Conservation (phyloP, 2,113 vertebrate genomes). For the Semnopithecus entellus region DNA sequence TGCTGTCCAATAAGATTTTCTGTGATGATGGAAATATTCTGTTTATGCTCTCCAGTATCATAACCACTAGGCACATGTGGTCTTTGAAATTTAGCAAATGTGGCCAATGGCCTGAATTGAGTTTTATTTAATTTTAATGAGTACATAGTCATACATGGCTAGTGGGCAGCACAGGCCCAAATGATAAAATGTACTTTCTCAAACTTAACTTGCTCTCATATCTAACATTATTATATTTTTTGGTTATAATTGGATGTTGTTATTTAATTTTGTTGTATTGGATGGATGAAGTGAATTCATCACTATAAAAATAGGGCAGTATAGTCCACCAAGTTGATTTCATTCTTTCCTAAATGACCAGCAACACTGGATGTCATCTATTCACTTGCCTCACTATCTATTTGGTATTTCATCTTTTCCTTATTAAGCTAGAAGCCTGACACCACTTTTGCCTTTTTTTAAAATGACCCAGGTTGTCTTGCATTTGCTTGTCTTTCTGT, state of each 20-base stretch:
- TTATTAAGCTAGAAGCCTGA: not conserved
- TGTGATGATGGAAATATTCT: not conserved
- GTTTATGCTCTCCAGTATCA: not conserved
- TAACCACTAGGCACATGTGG: not conserved
- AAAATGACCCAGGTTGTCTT: not conserved
- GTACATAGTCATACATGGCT: not conserved
- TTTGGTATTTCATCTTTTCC: not conserved
- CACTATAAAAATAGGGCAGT: not conserved
- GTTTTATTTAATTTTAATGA: conserved; percentile 24
- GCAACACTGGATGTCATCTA: not conserved
- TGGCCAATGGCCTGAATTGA: not conserved
- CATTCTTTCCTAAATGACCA: not conserved
- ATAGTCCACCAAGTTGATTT: not conserved
- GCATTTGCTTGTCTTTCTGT: not conserved
- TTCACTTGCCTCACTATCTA: not conserved
- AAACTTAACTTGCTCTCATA: not conserved
- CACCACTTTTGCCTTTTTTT: not conserved
- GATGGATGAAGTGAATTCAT: not conserved
- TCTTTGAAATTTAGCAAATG: not conserved
- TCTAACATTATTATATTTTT: not conserved
- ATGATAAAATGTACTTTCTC: not conserved
- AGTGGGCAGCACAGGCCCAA: not conserved
- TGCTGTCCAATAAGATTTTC: not conserved
- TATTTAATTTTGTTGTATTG: not conserved
- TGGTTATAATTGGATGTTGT: not conserved